A percentile compares a stretch with the other conserved stretches of the same genome.
These are phyloP conservation scores for Peromyscus aztecus DNA, from an alignment of 2,797 vertebrate species.

Conservation along the genomic window DNA sequence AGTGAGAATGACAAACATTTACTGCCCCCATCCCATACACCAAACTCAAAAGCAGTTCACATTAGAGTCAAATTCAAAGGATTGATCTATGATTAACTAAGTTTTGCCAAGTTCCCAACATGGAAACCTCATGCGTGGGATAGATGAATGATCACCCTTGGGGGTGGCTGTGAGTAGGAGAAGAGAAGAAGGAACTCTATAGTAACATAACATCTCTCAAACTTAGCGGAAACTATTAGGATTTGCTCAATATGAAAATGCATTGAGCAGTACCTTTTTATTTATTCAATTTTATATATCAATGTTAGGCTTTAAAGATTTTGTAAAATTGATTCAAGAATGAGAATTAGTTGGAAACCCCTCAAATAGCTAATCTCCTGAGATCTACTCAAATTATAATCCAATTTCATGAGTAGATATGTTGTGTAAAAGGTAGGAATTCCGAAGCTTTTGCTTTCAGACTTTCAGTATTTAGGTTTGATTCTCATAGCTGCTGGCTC, in stretches of 20 bases:
- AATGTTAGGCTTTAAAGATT: background rate
- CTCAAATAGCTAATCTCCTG: background rate
- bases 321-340: background rate
- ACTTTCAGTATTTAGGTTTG: background rate
- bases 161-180: background rate
- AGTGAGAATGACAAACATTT: background rate
- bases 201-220: background rate
- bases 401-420: background rate
- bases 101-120: background rate
- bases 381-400: conserved; percentile 20
- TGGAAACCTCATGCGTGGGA: background rate
- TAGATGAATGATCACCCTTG: background rate
- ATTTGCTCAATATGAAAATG: background rate
- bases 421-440: background rate
- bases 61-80: background rate
- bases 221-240: background rate
- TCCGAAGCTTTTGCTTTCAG: background rate
- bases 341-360: conserved; percentile 26
- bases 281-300: background rate
- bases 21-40: background rate
- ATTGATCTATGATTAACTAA: background rate
- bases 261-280: background rate
- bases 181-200: fast-evolving
- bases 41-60: background rate
- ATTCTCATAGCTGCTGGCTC: background rate